Evolutionary conservation across 2,797 vertebrate species (phyloP), one percentile per base, ranked within the genome.

Genomic region (Sardinella longiceps): DNA sequence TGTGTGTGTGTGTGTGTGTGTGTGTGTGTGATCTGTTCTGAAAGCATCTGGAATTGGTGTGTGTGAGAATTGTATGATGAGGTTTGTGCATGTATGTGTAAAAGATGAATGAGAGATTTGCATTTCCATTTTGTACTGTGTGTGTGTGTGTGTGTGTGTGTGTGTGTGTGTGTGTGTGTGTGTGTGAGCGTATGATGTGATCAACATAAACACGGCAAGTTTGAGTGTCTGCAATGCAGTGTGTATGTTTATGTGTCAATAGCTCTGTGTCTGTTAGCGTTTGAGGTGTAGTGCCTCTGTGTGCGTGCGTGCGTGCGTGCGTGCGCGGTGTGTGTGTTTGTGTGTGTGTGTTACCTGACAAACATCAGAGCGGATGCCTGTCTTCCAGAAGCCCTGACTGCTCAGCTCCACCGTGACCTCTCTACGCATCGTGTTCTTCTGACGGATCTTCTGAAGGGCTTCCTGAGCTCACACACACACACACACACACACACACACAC

Each of bases 301-400:
- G 2, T 48, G 46, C 12, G 46, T 48, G 5, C 12, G 46, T 48
- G 46, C 45, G 4, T 48, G 46, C 12, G 46, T 48, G 46, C 12
- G 45, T 46, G 10, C 10, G 10, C 1, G 45, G 48, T 50, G 10
- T 11, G 48, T 50, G 10, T 50, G 48, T 50, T 18, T 37, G 53
- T 53, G n/a, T 80, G 23, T 77, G 15, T 4, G n/a, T 50, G 48
- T 50, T 66, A 70, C 30, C 63, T 70, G 63, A 30, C 30, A 37
- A 11, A 37, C 30, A 70, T 30, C 30, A 70, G 63, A 70, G 63
- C 63, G 30, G 3, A 70, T 97, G 90, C 98, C 98, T 0, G 97
- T 98, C 91, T 99, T 99, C 97, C 98, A 99, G 95, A 99, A 99
- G 60, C 98, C 97, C 91, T 99, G 98, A 89, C 98, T 99, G 91